Conservation (phyloP, 2,113 vertebrate genomes). For the Hippocampus barbouri region DNA sequence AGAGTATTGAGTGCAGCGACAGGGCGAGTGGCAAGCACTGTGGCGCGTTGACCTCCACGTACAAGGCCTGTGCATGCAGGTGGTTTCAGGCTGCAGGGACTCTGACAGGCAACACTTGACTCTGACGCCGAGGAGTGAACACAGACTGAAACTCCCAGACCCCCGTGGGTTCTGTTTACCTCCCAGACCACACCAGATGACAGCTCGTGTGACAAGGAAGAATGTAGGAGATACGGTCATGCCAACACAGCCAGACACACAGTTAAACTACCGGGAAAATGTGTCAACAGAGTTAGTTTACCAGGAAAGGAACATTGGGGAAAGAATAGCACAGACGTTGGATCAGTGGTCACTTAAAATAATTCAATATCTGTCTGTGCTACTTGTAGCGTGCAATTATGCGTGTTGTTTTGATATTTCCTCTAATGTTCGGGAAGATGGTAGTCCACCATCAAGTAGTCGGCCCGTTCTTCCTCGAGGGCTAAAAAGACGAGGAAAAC, state of each 20-base stretch:
- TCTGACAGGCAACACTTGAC: constrained; percentile 64
- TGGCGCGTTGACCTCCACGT: constrained; percentile 34
- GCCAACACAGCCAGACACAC: constrained; percentile 39
- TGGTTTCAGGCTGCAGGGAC: constrained; percentile 53
- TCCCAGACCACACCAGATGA: constrained; percentile 56
- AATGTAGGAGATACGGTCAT: constrained; percentile 47
- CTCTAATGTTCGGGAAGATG: not conserved
- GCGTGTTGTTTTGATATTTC: constrained; percentile 1
- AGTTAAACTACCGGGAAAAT: not conserved
- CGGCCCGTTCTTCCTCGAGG: constrained; percentile 17
- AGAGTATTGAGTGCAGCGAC: constrained; percentile 47
- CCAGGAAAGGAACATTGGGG: not conserved
- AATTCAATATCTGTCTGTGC: not conserved
- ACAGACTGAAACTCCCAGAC: constrained; percentile 43
- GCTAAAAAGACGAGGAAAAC: constrained; percentile 21
- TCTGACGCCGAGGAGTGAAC: constrained; percentile 53
- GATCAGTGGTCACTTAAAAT: not conserved
- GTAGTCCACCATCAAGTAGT: constrained; percentile 11
- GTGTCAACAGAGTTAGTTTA: not conserved
- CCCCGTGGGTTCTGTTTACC: constrained; percentile 63
- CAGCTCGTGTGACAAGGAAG: constrained; percentile 51
- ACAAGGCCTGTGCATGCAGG: constrained; percentile 45
- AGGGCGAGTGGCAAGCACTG: constrained; percentile 28
- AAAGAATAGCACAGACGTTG: not conserved
- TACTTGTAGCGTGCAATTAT: not conserved